These are phyloP conservation scores for Subacronicta megacephala DNA, from an alignment of 2,888 invertebrate species.

Conservation along the genomic window DNA sequence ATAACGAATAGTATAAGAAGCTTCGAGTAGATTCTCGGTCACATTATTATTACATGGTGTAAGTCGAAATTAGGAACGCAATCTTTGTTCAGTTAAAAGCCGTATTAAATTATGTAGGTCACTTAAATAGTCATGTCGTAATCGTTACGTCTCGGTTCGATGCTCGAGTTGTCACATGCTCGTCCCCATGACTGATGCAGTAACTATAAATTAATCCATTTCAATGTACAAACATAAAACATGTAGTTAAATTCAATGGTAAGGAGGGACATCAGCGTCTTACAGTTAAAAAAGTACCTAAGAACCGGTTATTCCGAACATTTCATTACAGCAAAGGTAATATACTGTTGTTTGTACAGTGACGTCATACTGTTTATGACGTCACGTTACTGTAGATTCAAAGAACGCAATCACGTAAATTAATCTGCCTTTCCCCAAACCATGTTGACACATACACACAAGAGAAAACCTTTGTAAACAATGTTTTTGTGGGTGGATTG, in stretches of 20 bases:
- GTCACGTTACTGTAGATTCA: constrained; percentile 17
- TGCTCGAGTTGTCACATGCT: constrained; percentile 55
- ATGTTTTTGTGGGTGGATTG: constrained; percentile 30
- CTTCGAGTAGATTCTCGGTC: too few species aligned
- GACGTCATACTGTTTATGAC: constrained; percentile 3
- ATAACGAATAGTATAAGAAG: too few species aligned
- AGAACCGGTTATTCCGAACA: constrained; percentile 21
- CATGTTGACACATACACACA: constrained; percentile 36
- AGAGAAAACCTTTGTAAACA: constrained; percentile 38
- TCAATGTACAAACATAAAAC: constrained; percentile 55
- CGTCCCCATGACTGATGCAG: constrained; percentile 59
- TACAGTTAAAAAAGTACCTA: constrained; percentile 16
- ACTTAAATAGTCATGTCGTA: constrained; percentile 52
- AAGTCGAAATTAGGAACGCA: constrained; percentile 19
- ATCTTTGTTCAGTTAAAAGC: constrained; percentile 27
- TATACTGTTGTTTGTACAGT: constrained; percentile 2
- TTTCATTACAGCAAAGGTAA: constrained; percentile 24
- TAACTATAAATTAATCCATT: constrained; percentile 62
- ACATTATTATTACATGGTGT: constrained; percentile 7
- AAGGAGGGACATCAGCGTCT: constrained; percentile 40
- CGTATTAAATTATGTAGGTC: constrained; percentile 50
- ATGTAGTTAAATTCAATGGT: constrained; percentile 52
- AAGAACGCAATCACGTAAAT: constrained; percentile 42
- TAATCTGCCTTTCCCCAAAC: constrained; percentile 37
- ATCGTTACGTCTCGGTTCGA: constrained; percentile 54